Evolutionary conservation across 2,113 vertebrate genomes (phyloP), one percentile per base, ranked within the genome.

Genomic region (Melanotaenia duboulayi): DNA sequence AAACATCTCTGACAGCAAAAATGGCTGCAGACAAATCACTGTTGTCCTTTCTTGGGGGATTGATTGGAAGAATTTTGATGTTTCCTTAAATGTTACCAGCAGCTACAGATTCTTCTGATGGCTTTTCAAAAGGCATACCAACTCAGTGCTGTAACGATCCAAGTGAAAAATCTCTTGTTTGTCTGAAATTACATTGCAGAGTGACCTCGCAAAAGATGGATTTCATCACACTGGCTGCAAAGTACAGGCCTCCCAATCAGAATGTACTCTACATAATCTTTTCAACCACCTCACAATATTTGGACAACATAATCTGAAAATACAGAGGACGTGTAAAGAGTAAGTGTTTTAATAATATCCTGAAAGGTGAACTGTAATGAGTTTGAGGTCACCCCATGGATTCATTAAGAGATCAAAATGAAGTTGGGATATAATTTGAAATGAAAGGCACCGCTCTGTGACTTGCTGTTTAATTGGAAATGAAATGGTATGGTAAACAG

Each of bases 1-100:
- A 92, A 94, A 94, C 92, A 94, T 90, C 85, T 92, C 81, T 93
- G 93, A 92, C 92, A 92, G 88, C 87, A 54, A 87, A 92, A 94
- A 94, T 82, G 83, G 80, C 90, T 42, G 52, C 81, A 89, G 91
- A 94, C 91, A 93, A 93, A 94, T 94, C 88, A 85, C 88, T 79
- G 87, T 81, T 90, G 87, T 83, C 83, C 85, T 89, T 92, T 87
- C 72, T 80, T 61, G 65, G 75, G 80, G 72, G 61, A 91, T 82
- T 91, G 91, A 92, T 92, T 92, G 78, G 80, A 87, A 70, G 74
- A 85, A 87, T 49, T 65, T 84, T 81, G 90, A 90, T 91, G 74
- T 88, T 78, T 83, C 72, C 40, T 28, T 91, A 93, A 94, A 79
- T 59, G 78, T 90, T 94, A 81, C 90, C 91, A 93, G 89, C 91